Evolutionary conservation across 2,113 vertebrate species (phyloP).

Genomic region (Pteronura brasiliensis): DNA sequence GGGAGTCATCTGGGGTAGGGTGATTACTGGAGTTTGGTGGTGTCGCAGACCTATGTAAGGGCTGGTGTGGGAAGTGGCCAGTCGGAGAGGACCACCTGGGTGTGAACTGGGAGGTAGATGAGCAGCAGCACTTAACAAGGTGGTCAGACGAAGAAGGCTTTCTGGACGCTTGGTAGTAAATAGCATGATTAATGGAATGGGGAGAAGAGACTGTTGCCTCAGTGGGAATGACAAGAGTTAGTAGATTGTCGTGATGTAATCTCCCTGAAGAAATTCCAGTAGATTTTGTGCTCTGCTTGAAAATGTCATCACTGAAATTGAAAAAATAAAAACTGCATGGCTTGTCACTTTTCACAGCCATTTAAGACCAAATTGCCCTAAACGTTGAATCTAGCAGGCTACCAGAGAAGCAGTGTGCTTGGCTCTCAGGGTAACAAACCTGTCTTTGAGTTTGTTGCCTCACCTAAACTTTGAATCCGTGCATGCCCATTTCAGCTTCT

Average conservation of each 20-base stretch:
- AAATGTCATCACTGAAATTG: background rate
- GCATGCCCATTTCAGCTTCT: background rate
- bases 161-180: background rate
- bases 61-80: too few species aligned
- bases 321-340: background rate
- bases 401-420: background rate
- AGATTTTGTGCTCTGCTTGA: background rate
- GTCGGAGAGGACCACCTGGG: background rate
- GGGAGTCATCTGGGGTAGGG: background rate
- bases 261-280: background rate
- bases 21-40: background rate
- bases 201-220: background rate
- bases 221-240: background rate
- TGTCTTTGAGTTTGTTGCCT: background rate
- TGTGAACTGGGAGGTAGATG: background rate
- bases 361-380: background rate
- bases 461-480: background rate
- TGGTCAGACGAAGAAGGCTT: background rate
- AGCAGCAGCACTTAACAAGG: background rate
- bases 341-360: background rate
- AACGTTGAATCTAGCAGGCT: background rate
- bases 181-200: background rate
- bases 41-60: background rate
- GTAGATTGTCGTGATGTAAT: background rate
- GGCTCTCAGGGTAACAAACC: background rate